phyloP scores from a whole-genome alignment of 2,113 vertebrate genomes.

The Addax nasomaculatus region DNA sequence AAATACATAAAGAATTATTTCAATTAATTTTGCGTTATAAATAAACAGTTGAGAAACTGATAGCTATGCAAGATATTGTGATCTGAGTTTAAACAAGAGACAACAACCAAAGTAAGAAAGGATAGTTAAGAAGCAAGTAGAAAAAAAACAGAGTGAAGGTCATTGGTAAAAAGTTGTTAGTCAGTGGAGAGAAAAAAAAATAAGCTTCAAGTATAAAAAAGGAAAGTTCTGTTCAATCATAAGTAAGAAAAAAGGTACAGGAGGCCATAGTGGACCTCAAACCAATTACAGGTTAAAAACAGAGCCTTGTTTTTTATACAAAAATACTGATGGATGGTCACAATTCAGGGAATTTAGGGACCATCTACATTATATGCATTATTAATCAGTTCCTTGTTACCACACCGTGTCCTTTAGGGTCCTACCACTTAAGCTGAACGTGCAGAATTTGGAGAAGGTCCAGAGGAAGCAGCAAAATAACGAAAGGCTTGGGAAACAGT shows the following conservation, averaged over 20 bases:
- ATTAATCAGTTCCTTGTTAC: slow-evolving; percentile 31
- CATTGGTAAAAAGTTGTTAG: not conserved
- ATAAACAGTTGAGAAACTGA: not conserved
- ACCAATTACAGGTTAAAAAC: slow-evolving; percentile 3
- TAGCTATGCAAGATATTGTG: not conserved
- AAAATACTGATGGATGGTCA: not conserved
- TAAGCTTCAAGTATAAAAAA: not conserved
- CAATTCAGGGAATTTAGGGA: slow-evolving; percentile 24
- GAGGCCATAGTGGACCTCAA: not conserved
- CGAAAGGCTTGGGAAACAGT: slow-evolving; percentile 30
- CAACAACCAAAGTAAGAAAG: not conserved
- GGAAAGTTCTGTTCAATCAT: not conserved
- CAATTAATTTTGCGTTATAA: not conserved
- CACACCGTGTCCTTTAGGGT: not conserved
- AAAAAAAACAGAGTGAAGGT: not conserved
- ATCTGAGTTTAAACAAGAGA: slow-evolving; percentile 16
- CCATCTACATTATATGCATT: not conserved
- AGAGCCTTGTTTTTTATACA: not conserved
- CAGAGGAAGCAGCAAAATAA: slow-evolving; percentile 33
- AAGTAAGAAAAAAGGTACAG: not conserved
- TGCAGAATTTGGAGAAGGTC: slow-evolving; percentile 38
- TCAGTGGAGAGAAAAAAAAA: not conserved
- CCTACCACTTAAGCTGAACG: not conserved
- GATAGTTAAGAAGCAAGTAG: not conserved
- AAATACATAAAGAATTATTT: not conserved